phyloP scores from a whole-genome alignment of 2,888 invertebrate species.

The Tenodera sinensis region DNA sequence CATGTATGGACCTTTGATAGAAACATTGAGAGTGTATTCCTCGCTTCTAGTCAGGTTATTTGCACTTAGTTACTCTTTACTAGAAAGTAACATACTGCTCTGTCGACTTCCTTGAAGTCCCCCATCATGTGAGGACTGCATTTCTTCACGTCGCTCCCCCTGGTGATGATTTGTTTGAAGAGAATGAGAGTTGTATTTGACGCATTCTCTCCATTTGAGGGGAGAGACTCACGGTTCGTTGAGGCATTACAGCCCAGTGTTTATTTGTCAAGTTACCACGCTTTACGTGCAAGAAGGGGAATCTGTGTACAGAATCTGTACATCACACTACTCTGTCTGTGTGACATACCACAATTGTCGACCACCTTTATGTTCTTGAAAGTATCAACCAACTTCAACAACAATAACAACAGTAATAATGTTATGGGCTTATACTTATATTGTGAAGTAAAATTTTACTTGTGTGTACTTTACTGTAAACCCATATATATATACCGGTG shows the following conservation, averaged over 20 bases:
- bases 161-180: neutral
- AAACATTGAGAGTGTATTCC: neutral
- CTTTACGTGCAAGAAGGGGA: too few species aligned
- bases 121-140: neutral
- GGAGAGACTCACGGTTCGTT: neutral
- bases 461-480: too few species aligned
- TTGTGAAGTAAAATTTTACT: too few species aligned
- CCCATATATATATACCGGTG: too few species aligned
- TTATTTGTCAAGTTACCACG: neutral
- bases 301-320: too few species aligned
- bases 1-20: too few species aligned
- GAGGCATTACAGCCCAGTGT: neutral
- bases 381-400: too few species aligned
- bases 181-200: neutral
- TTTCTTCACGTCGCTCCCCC: neutral
- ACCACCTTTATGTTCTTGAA: too few species aligned
- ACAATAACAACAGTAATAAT: too few species aligned
- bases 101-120: neutral
- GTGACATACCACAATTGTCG: too few species aligned
- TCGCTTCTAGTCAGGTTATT: neutral
- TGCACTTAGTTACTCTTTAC: neutral
- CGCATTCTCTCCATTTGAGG: neutral
- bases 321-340: too few species aligned
- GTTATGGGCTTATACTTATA: too few species aligned
- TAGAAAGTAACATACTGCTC: neutral